These are phyloP conservation scores for Oreocharis arfaki DNA, from an alignment of 2,113 vertebrate species.

Conservation along the genomic window DNA sequence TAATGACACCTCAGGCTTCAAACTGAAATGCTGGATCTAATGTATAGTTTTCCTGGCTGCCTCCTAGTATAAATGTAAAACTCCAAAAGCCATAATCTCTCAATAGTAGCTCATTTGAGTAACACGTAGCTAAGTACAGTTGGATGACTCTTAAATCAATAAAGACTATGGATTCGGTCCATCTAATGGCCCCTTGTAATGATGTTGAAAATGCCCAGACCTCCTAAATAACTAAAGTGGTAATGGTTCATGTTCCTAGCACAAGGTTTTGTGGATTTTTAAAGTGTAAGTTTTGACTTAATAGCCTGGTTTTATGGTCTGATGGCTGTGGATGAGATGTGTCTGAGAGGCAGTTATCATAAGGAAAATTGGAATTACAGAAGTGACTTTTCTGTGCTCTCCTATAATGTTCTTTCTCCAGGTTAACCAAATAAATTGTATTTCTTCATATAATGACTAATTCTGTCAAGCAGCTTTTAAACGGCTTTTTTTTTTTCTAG, in stretches of 20 bases:
- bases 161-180: background rate
- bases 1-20: background rate
- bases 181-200: conserved; percentile 18
- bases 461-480: conserved; percentile 5
- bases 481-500: background rate
- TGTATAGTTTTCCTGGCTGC: background rate
- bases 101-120: background rate
- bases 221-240: background rate
- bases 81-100: background rate
- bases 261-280: conserved; percentile 30
- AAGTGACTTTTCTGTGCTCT: background rate
- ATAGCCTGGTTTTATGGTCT: conserved; percentile 22
- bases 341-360: background rate
- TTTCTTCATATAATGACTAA: background rate
- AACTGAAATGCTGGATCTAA: background rate
- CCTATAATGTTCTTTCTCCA: background rate
- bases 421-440: background rate
- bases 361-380: conserved; percentile 20
- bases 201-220: conserved; percentile 12
- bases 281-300: conserved; percentile 22
- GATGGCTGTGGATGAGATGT: background rate
- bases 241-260: conserved; percentile 2
- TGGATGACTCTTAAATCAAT: conserved; percentile 31
- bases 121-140: background rate
- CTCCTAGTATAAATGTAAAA: background rate